Base-by-base conservation (phyloP, 2,797 vertebrate genomes). In the Alauda arvensis region DNA sequence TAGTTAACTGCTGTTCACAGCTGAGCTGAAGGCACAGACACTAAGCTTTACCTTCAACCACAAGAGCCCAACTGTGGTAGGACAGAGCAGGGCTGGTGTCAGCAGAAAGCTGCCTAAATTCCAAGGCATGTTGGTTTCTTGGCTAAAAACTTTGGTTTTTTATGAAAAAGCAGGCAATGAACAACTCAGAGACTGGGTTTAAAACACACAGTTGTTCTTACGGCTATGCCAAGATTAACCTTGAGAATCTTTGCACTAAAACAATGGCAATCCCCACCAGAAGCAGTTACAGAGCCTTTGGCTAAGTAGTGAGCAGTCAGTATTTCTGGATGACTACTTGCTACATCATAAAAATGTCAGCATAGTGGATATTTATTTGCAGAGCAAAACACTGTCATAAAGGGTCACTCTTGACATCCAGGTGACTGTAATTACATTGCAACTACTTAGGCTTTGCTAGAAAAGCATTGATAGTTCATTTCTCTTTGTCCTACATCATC, bases 1-100 rank as follows among this genome's bases (percentile, higher is more conserved):
- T 79, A 63, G 83, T 43, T 83, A 89, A 65, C 87, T 61, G 75
- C 80, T 91, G 53, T 68, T 93, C 81, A 65, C 75, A 88, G 85
- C 21, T 61, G 57, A 93, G 75, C 68, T 92, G 71, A 67, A 84
- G 65, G 67, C 92, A 82, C 76, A 78, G 63, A 65, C 85, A 71
- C 24, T 43, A 43, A 85, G 65, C 46, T 81, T 84, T 57, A 86
- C 83, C 61, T 93, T 65, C 62, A 77, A 52, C 51, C 31, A 46
- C 55, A 62, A 55, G 33, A 87, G 39, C 8, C 24, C 55, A 55
- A 4, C 19, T 65, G 46, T 4, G 0, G 2, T 20, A 87, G 33
- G 57, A 82, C 83, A 84, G 6, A 59, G 37, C 12, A 77, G 61
- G 60, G 53, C 49, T 78, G 11, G 9, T 77, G 18, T 48, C 90